Evolutionary conservation across 35 echinoderm and acorn worm species (phyloP).

Genomic region (Holothuria glaberrima): DNA sequence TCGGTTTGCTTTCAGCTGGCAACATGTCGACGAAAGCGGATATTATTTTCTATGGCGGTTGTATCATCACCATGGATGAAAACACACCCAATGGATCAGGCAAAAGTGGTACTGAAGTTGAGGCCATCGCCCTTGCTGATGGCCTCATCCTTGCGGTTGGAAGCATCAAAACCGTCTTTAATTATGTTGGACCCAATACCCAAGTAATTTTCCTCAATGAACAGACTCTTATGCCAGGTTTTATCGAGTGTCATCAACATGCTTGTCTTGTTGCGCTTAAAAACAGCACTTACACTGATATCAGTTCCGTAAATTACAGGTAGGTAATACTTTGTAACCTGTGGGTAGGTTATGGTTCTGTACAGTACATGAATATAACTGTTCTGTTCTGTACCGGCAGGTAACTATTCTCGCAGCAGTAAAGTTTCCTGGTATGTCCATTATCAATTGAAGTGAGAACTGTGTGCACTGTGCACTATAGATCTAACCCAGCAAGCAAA

Average conservation of each 20-base stretch:
- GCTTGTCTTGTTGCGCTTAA: slow-evolving; percentile 15
- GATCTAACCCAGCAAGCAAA: too few species aligned
- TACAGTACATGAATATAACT: too few species aligned
- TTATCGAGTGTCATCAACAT: slow-evolving; percentile 71
- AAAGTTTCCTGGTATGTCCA: too few species aligned
- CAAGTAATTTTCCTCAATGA: slow-evolving; percentile 45
- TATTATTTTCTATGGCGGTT: slow-evolving; percentile 59
- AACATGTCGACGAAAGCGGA: slow-evolving; percentile 3
- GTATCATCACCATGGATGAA: slow-evolving; percentile 69
- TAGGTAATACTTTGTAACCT: too few species aligned
- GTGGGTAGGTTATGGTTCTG: too few species aligned
- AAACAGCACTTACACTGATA: slow-evolving; percentile 19
- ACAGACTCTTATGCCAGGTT: slow-evolving; percentile 64
- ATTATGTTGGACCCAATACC: slow-evolving; percentile 11
- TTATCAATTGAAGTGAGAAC: too few species aligned
- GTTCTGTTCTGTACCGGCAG: too few species aligned
- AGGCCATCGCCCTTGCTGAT: slow-evolving; percentile 47
- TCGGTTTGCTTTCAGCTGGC: too few species aligned
- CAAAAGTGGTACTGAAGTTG: neutral
- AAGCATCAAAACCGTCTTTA: slow-evolving; percentile 43
- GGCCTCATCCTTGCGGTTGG: slow-evolving; percentile 53
- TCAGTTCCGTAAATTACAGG: slow-evolving; percentile 57
- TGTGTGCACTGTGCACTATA: too few species aligned
- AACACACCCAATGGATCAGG: neutral
- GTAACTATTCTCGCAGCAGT: too few species aligned